Evolutionary conservation across 2,888 invertebrate genomes (phyloP), one percentile per base, ranked within the genome.

Genomic region (Microplitis deprimator): DNA sequence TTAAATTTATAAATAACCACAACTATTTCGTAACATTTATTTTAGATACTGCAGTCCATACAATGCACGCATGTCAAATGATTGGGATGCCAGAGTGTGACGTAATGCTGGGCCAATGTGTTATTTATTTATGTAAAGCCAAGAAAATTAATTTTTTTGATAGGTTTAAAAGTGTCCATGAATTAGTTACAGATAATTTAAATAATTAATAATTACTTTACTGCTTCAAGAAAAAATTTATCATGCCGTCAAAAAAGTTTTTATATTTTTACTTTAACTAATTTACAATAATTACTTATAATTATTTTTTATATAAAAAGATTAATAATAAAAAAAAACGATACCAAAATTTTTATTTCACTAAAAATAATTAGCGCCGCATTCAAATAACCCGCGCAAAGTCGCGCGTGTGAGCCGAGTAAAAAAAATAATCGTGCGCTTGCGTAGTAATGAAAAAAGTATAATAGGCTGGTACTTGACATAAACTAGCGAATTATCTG

Each of bases 81-180:
- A 90, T 96, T 62, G 96, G 96, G 6, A 94, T 94, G 95, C 96
- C 96, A 0, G 96, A 96, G 85, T 93, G 94, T 84, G 94, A 95
- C 87, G 94, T 95, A 10, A 89, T 95, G 73, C 89, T 96, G 39
- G 95, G 94, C 13, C 95, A 96, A 85, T 95, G 95, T 85, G 94
- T 94, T 2, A 94, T 94, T 70, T 93, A 96, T 86, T 90, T 96
- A 69, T 95, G 96, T 0, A 91, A 95, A 83, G 95, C 96, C 10
- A 50, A 50, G 13, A 50, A 50, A 50, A 50, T 50, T 50, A 50
- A 50, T 6, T 50, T 50, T 50, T 13, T 13, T 5, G 13, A 50
- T 3, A 50, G 50, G 5, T 13, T 50, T 50, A 5, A 50, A 13
- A 50, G 13, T 10, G 50, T 5, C 13, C 10, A 50, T 13, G 0